These are phyloP conservation scores for Xylota segnis DNA, from an alignment of 2,888 invertebrate species.

Conservation along the genomic window DNA sequence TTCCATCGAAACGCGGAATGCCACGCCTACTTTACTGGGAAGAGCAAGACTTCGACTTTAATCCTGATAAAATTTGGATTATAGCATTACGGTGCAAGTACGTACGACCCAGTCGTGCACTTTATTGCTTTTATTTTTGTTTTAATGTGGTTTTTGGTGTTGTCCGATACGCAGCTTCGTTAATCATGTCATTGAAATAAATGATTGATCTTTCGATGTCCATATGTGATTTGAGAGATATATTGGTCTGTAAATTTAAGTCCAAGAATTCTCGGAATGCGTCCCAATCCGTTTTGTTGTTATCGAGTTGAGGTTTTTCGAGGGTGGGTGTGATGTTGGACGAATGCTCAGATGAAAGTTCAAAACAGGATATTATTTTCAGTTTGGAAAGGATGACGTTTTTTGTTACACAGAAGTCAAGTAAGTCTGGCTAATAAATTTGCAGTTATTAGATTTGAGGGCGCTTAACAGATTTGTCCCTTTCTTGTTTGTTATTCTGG, in stretches of 20 bases:
- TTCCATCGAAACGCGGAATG: no score
- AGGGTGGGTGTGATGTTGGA: neutral
- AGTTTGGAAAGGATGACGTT: conserved; percentile 2
- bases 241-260: neutral
- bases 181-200: neutral
- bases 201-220: neutral
- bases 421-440: neutral
- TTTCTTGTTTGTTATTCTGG: neutral
- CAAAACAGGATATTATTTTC: neutral
- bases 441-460: neutral
- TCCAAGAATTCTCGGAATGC: neutral
- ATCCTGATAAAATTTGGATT: no score
- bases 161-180: no score
- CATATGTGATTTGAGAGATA: conserved; percentile 6
- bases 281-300: neutral
- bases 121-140: no score
- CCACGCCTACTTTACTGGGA: no score
- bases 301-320: conserved; percentile 9
- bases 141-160: no score
- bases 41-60: no score
- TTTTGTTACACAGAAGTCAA: conserved; percentile 4
- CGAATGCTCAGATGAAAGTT: neutral
- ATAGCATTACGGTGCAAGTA: no score
- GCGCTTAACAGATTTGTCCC: no score
- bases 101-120: no score